phyloP scores from a whole-genome alignment of 2,888 invertebrate species.

The Lycophotia porphyrea region DNA sequence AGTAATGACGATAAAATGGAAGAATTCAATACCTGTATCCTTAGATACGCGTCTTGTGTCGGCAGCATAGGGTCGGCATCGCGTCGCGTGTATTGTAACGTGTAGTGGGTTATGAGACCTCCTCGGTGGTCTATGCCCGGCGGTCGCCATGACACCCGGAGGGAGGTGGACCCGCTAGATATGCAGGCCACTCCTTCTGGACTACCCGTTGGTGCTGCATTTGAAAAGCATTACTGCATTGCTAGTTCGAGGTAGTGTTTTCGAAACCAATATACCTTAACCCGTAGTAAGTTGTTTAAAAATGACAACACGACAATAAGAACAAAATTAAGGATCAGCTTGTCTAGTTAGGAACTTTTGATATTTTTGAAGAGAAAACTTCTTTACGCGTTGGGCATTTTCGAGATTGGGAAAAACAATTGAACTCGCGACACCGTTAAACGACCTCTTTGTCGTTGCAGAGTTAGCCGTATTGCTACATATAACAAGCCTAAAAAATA shows the following conservation, averaged over 20 bases:
- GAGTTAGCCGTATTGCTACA: too few species aligned
- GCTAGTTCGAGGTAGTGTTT: background rate
- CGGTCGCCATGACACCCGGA: slow-evolving; percentile 94
- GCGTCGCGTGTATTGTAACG: slow-evolving; percentile 84
- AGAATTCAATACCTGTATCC: slow-evolving; percentile 79
- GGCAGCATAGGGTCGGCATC: slow-evolving; percentile 84
- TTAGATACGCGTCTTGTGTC: slow-evolving; percentile 83
- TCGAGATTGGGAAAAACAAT: too few species aligned
- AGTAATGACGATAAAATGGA: background rate
- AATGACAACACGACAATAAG: background rate
- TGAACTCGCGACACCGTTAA: too few species aligned
- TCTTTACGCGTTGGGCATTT: too few species aligned
- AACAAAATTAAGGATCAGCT: background rate
- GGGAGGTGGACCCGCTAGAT: slow-evolving; percentile 93
- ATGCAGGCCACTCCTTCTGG: slow-evolving; percentile 94
- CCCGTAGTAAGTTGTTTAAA: background rate
- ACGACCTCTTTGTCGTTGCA: too few species aligned
- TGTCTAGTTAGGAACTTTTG: background rate
- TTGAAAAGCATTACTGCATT: slow-evolving; percentile 21
- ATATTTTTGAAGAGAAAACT: too few species aligned
- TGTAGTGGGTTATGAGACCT: slow-evolving; percentile 90
- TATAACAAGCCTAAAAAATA: too few species aligned
- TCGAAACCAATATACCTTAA: background rate
- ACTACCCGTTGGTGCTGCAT: slow-evolving; percentile 93
- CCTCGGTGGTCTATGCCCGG: slow-evolving; percentile 92